Conservation (phyloP, 2,888 invertebrate species). For the Tribolium freemani region DNA sequence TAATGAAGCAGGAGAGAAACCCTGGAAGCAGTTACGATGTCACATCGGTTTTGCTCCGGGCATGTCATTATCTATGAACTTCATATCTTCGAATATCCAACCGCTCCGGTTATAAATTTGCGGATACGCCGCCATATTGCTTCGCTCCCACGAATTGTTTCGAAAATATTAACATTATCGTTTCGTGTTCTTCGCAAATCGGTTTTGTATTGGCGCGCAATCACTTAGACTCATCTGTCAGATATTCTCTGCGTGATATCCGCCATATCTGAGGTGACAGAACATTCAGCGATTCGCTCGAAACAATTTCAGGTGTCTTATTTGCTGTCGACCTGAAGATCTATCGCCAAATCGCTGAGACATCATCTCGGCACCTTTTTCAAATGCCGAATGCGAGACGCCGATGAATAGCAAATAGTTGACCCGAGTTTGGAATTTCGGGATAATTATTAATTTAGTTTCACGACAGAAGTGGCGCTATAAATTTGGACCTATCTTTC, state of each 20-base stretch:
- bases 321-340: constrained; percentile 7
- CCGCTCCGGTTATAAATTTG: constrained; percentile 30
- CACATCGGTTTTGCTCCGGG: constrained; percentile 46
- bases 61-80: constrained; percentile 47
- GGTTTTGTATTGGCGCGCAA: constrained; percentile 14
- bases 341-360: constrained; percentile 14
- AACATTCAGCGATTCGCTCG: constrained; percentile 10
- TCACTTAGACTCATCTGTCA: constrained; percentile 9
- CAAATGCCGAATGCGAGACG: not conserved
- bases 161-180: constrained; percentile 27
- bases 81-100: constrained; percentile 40
- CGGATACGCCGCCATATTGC: constrained; percentile 18
- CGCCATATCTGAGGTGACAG: constrained; percentile 17
- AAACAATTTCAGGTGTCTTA: constrained; percentile 30
- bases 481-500: not conserved
- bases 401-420: not conserved
- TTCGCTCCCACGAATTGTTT: constrained; percentile 8
- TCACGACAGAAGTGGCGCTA: not conserved
- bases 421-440: not conserved
- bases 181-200: constrained; percentile 19
- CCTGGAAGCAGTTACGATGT: constrained; percentile 39
- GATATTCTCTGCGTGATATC: constrained; percentile 6
- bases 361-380: constrained; percentile 5
- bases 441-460: not conserved
- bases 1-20: constrained; percentile 46